These are phyloP conservation scores for Papilio xuthus DNA, from an alignment of 1,140 invertebrate species.

Conservation along the genomic window DNA sequence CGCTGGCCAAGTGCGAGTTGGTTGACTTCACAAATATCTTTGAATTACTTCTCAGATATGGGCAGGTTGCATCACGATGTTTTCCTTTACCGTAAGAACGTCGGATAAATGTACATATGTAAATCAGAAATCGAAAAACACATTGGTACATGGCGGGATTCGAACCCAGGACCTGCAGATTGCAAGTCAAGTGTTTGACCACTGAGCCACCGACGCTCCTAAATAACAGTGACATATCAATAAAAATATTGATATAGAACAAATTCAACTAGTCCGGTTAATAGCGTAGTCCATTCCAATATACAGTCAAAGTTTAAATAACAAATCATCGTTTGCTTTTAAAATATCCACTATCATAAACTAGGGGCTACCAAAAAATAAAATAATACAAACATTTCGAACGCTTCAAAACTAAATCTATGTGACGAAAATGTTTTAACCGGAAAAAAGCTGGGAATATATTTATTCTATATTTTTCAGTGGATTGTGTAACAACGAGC, in stretches of 20 bases:
- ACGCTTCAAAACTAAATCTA: conserved; percentile 32
- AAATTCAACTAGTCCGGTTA: background rate
- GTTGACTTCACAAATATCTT: too few relatives aligned
- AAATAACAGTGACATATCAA: background rate
- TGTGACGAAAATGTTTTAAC: conserved; percentile 26
- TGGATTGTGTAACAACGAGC: conserved; percentile 31
- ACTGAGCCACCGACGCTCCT: too few relatives aligned
- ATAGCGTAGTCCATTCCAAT: background rate
- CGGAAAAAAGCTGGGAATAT: background rate
- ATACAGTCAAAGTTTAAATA: background rate
- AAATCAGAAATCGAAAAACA: too few relatives aligned
- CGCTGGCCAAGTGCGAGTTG: too few relatives aligned
- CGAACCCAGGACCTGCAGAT: too few relatives aligned
- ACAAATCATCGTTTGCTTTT: conserved; percentile 15
- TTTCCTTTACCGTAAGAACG: too few relatives aligned
- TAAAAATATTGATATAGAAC: background rate
- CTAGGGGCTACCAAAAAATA: conserved; percentile 14
- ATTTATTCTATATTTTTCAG: conserved; percentile 29
- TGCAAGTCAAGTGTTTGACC: too few relatives aligned
- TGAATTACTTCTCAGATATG: too few relatives aligned
- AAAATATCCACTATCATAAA: conserved; percentile 25
- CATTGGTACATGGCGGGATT: too few relatives aligned
- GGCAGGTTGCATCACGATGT: too few relatives aligned
- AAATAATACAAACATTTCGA: conserved; percentile 21
- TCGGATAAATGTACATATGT: too few relatives aligned